Evolutionary conservation across 2,888 invertebrate genomes (phyloP).

Genomic region (Drosophila heteroneura): DNA sequence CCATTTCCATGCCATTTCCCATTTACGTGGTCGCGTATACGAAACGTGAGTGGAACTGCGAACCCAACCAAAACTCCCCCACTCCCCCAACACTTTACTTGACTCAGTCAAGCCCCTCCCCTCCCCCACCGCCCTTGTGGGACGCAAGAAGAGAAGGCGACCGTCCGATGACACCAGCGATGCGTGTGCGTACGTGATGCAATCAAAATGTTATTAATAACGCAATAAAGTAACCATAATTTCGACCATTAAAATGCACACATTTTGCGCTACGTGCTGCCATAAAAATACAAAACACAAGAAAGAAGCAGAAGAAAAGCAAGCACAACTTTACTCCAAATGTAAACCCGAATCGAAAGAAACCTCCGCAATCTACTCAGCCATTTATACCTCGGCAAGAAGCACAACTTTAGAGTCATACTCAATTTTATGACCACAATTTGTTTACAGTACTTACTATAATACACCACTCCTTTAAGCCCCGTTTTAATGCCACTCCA

Average conservation of each 20-base stretch:
- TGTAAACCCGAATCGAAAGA: not conserved
- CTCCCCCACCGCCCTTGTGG: not conserved
- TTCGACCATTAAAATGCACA: slow-evolving; percentile 79
- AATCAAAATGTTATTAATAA: slow-evolving; percentile 80
- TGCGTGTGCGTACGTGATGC: slow-evolving; percentile 76
- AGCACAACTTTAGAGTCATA: slow-evolving; percentile 36
- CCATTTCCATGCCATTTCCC: slow-evolving; percentile 74
- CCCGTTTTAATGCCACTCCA: slow-evolving; percentile 8
- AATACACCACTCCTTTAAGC: not conserved
- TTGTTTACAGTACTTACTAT: slow-evolving; percentile 16
- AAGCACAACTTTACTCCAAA: slow-evolving; percentile 18
- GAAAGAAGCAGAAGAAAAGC: not conserved
- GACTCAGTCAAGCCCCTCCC: not conserved
- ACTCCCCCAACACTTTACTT: not conserved
- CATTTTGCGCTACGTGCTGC: slow-evolving; percentile 70
- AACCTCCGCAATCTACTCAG: slow-evolving; percentile 3
- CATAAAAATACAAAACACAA: slow-evolving; percentile 14
- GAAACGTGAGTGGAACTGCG: slow-evolving; percentile 54
- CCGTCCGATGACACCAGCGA: slow-evolving; percentile 52
- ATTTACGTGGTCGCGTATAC: slow-evolving; percentile 67
- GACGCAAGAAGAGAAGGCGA: slow-evolving; percentile 8
- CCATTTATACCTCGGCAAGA: slow-evolving; percentile 11
- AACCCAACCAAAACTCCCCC: not conserved
- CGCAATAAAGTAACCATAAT: slow-evolving; percentile 79
- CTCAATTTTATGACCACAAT: slow-evolving; percentile 44